Conservation (phyloP, 2,113 vertebrate genomes). For the Agelaius tricolor region DNA sequence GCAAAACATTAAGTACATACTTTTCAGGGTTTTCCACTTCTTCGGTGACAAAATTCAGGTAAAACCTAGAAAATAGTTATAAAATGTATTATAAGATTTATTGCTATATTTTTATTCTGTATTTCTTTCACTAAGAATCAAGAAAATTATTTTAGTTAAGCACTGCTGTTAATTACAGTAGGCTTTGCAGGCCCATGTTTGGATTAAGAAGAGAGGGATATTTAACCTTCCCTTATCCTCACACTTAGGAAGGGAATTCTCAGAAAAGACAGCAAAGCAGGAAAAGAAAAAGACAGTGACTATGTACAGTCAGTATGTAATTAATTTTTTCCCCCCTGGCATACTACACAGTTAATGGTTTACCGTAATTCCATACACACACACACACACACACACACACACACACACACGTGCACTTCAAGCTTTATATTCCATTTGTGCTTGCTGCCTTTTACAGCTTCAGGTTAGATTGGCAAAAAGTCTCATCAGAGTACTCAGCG, state of each 20-base stretch:
- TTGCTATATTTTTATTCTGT: background rate
- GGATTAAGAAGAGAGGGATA: background rate
- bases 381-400: background rate
- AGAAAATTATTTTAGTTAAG: background rate
- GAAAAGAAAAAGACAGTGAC: background rate
- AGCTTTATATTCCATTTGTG: background rate
- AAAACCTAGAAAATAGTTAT: constrained; percentile 84
- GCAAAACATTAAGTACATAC: constrained; percentile 72
- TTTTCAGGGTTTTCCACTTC: constrained; percentile 93
- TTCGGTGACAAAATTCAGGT: constrained; percentile 97
- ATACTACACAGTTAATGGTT: background rate
- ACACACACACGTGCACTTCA: background rate
- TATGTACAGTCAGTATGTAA: background rate
- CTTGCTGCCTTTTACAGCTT: background rate
- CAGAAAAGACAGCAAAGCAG: background rate
- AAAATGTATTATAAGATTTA: background rate
- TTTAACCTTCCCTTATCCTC: background rate
- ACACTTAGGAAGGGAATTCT: background rate
- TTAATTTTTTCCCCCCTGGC: background rate
- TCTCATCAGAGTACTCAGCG: background rate
- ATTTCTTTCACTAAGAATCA: background rate
- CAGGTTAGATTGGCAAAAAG: background rate
- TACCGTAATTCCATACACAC: background rate
- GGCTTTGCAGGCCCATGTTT: background rate
- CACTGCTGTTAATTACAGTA: background rate